A percentile compares a stretch with the other conserved stretches of the same genome.
phyloP scores from a whole-genome alignment of 2,797 vertebrate species.

The Rhinella marina region DNA sequence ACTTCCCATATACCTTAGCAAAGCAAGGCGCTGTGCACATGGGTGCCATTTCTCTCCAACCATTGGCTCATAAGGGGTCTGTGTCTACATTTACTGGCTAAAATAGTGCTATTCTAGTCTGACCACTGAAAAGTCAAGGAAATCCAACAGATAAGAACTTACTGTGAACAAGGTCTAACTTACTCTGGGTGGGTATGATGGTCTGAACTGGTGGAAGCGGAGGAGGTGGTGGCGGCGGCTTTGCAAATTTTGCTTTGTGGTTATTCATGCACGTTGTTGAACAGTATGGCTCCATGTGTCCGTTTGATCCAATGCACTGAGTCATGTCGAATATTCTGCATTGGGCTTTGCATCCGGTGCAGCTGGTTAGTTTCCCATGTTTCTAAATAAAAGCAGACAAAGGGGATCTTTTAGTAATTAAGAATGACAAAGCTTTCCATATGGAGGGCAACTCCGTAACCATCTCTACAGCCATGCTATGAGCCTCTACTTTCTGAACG shows the following conservation, averaged over 20 bases:
- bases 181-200: conserved; percentile 69
- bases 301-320: conserved; percentile 88
- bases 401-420: conserved; percentile 50
- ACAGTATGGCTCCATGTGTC: conserved; percentile 93
- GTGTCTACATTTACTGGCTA: background rate
- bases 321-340: conserved; percentile 95
- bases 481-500: no score
- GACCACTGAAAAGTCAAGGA: background rate
- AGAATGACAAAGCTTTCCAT: conserved; percentile 38
- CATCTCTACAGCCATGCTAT: no score
- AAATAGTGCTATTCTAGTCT: background rate
- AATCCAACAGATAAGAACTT: background rate
- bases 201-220: conserved; percentile 19
- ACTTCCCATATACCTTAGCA: background rate
- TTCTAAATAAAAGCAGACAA: conserved; percentile 82
- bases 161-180: conserved; percentile 64
- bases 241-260: conserved; percentile 87
- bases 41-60: background rate
- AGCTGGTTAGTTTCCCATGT: conserved; percentile 90
- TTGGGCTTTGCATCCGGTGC: conserved; percentile 90
- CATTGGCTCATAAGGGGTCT: no score
- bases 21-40: background rate
- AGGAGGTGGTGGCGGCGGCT: conserved; percentile 64
- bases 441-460: background rate
- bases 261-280: conserved; percentile 92